A percentile compares a stretch with the other conserved stretches of the same genome.
Evolutionary conservation across 1,140 invertebrate species (phyloP).

Genomic region (Plectrocnemia conspersa): DNA sequence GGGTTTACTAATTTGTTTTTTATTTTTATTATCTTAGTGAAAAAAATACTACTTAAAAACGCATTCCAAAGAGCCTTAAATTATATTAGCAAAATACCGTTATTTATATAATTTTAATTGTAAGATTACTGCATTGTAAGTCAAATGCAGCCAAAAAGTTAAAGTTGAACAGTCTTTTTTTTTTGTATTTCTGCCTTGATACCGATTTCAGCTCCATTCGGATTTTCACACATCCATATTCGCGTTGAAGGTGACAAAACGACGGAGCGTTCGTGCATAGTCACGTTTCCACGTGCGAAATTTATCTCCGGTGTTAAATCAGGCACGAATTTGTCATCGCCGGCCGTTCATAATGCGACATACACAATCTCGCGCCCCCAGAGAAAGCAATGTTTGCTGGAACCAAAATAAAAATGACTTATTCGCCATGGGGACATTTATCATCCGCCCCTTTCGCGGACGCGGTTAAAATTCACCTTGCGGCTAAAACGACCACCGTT

Average conservation of each 20-base stretch:
- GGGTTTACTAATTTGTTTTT: not conserved
- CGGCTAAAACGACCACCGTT: too few relatives aligned
- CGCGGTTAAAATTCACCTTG: too few relatives aligned
- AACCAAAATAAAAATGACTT: conserved; percentile 25
- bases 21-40: not conserved
- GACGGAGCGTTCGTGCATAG: not conserved
- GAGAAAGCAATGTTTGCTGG: conserved; percentile 17
- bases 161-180: too few relatives aligned
- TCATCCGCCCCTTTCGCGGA: conserved; percentile 15
- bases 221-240: conserved; percentile 4
- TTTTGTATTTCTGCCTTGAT: too few relatives aligned
- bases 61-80: too few relatives aligned
- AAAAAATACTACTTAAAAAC: too few relatives aligned
- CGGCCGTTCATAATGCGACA: conserved; percentile 19
- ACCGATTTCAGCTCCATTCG: not conserved
- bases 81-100: too few relatives aligned
- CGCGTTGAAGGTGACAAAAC: too few relatives aligned
- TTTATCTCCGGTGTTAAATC: conserved; percentile 21
- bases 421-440: conserved; percentile 17
- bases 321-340: conserved; percentile 21
- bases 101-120: too few relatives aligned
- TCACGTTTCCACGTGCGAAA: conserved; percentile 5
- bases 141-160: too few relatives aligned
- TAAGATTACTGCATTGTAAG: too few relatives aligned
- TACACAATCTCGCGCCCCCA: conserved; percentile 21